Percentiles rank a stretch among this genome's conserved stretches.
Conservation (phyloP, 2,113 vertebrate genomes). For the Cephalopterus ornatus region DNA sequence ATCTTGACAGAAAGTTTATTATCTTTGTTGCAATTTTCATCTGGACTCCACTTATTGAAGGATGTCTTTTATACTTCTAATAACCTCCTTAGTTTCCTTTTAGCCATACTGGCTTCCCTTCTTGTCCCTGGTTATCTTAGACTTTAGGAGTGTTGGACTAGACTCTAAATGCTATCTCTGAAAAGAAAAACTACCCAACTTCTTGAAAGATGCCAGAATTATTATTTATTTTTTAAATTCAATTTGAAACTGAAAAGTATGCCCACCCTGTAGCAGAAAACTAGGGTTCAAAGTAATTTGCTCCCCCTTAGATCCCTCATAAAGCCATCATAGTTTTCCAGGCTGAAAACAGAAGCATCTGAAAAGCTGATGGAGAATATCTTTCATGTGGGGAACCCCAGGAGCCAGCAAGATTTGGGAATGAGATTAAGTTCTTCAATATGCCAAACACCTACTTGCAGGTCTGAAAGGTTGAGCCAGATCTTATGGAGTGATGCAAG, state of each 20-base stretch:
- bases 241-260: neutral
- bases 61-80: neutral
- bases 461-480: slow-evolving; percentile 16
- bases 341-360: neutral
- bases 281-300: neutral
- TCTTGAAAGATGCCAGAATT: neutral
- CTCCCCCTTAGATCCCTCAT: neutral
- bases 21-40: neutral
- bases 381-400: neutral
- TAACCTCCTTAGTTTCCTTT: neutral
- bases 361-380: neutral
- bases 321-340: neutral
- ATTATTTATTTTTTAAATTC: neutral
- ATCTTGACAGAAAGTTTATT: slow-evolving; percentile 1
- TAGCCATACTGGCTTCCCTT: neutral
- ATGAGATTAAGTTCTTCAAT: neutral
- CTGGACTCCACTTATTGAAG: neutral
- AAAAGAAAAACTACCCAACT: neutral
- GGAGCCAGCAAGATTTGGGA: neutral
- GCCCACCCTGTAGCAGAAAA: neutral
- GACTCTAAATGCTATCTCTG: neutral
- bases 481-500: neutral
- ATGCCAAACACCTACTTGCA: neutral
- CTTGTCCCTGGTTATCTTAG: neutral
- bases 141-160: neutral